These are phyloP conservation scores for Bombus confusus DNA, from an alignment of 1,140 invertebrate species.

Conservation along the genomic window DNA sequence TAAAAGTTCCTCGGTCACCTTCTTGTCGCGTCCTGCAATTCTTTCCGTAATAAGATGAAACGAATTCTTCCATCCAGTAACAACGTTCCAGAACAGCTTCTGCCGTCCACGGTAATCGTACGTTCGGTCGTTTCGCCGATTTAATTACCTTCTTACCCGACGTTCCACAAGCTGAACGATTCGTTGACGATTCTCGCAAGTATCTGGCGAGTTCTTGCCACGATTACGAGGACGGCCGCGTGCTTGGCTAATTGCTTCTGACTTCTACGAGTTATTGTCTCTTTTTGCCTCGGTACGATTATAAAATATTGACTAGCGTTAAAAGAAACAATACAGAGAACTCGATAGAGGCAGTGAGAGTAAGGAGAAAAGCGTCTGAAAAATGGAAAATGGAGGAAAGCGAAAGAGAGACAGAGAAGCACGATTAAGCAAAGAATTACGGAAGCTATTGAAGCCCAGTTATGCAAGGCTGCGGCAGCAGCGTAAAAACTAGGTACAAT, in stretches of 20 bases:
- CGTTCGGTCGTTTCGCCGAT: background rate
- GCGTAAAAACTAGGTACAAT: slow-evolving; percentile 64
- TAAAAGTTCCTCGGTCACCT: background rate
- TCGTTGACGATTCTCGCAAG: slow-evolving; percentile 31
- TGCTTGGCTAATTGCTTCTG: slow-evolving; percentile 36
- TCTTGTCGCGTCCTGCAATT: background rate
- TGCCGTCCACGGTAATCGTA: background rate
- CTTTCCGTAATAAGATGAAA: background rate
- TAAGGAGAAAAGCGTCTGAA: too few relatives aligned
- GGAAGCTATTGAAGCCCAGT: slow-evolving; percentile 56
- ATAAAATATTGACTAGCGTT: background rate
- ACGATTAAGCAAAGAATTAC: slow-evolving; percentile 64
- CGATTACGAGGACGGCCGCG: background rate
- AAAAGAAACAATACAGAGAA: background rate
- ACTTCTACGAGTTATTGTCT: slow-evolving; percentile 8
- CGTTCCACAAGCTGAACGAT: background rate
- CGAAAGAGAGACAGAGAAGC: background rate
- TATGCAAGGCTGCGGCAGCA: slow-evolving; percentile 61
- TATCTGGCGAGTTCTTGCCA: slow-evolving; percentile 14
- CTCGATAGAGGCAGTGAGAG: background rate
- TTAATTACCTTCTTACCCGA: slow-evolving; percentile 44
- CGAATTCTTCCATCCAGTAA: background rate
- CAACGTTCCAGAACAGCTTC: background rate
- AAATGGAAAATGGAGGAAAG: background rate
- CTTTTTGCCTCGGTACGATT: background rate